These are phyloP conservation scores for Tuta absoluta DNA, from an alignment of 2,888 invertebrate genomes.

Conservation along the genomic window DNA sequence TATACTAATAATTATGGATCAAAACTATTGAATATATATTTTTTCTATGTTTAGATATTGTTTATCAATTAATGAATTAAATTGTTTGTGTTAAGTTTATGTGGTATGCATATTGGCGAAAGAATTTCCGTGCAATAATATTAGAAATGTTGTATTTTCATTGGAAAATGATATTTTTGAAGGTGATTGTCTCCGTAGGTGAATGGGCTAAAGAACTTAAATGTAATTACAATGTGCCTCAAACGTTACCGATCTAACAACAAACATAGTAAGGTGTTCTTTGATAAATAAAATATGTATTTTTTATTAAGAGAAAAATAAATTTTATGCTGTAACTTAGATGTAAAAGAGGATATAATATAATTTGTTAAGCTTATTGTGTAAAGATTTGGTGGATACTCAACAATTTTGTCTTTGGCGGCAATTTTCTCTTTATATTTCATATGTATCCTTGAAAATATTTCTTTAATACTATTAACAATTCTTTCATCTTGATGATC, in stretches of 20 bases:
- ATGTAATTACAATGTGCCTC: slow-evolving; percentile 74
- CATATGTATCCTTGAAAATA: not conserved
- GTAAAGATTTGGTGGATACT: slow-evolving; percentile 51
- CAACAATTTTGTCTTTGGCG: slow-evolving; percentile 46
- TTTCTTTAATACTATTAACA: not conserved
- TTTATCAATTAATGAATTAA: not conserved
- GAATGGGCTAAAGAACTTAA: slow-evolving; percentile 13
- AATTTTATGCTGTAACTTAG: slow-evolving; percentile 77
- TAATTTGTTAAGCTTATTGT: slow-evolving; percentile 77
- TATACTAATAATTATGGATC: not conserved
- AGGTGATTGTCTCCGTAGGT: slow-evolving; percentile 18
- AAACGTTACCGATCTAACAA: slow-evolving; percentile 74
- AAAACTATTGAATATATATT: slow-evolving; percentile 9
- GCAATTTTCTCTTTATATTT: not conserved
- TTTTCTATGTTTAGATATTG: not conserved
- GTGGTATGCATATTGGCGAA: not conserved
- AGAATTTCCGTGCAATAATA: slow-evolving; percentile 4
- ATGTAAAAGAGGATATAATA: slow-evolving; percentile 75
- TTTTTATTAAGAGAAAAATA: slow-evolving; percentile 65
- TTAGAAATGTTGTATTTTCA: not conserved
- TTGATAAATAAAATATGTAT: slow-evolving; percentile 77
- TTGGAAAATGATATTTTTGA: not conserved
- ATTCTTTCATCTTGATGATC: not conserved
- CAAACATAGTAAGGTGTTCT: slow-evolving; percentile 74
- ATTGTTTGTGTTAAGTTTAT: slow-evolving; percentile 1